Percentiles rank a stretch among this genome's conserved stretches.
These are phyloP conservation scores for Papilio polytes DNA, from an alignment of 1,140 invertebrate genomes.

Conservation along the genomic window DNA sequence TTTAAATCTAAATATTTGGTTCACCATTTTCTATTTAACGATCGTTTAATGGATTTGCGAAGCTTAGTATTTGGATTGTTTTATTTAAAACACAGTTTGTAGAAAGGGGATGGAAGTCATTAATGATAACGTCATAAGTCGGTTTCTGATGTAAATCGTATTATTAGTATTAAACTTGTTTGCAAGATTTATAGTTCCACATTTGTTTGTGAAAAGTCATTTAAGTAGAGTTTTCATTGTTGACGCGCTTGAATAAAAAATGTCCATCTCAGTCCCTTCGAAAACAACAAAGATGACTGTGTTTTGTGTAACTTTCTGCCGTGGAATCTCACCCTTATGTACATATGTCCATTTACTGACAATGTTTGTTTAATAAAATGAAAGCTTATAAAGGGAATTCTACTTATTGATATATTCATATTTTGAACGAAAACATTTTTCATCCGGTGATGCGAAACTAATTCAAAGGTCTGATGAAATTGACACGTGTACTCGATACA, in stretches of 20 bases:
- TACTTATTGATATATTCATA: neutral
- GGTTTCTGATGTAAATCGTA: neutral
- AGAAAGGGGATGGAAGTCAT: neutral
- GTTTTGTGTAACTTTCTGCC: neutral
- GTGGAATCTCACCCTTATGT: neutral
- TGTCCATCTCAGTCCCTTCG: neutral
- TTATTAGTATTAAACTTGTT: neutral
- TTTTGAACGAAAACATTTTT: neutral
- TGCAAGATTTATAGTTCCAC: neutral
- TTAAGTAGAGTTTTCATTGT: neutral
- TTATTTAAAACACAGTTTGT: neutral
- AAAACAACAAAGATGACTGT: neutral
- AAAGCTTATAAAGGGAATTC: neutral
- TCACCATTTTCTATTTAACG: neutral
- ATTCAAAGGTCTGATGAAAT: constrained; percentile 18
- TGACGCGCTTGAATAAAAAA: neutral
- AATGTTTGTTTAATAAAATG: neutral
- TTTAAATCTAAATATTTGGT: neutral
- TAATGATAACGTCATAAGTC: neutral
- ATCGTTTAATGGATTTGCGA: neutral
- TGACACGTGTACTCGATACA: constrained; percentile 15
- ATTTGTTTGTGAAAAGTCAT: neutral
- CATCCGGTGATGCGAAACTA: constrained; percentile 1
- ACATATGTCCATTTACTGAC: neutral
- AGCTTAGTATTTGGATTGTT: neutral